These are phyloP conservation scores for Rallus crepitans DNA, from an alignment of 2,797 vertebrate genomes.

Conservation along the genomic window DNA sequence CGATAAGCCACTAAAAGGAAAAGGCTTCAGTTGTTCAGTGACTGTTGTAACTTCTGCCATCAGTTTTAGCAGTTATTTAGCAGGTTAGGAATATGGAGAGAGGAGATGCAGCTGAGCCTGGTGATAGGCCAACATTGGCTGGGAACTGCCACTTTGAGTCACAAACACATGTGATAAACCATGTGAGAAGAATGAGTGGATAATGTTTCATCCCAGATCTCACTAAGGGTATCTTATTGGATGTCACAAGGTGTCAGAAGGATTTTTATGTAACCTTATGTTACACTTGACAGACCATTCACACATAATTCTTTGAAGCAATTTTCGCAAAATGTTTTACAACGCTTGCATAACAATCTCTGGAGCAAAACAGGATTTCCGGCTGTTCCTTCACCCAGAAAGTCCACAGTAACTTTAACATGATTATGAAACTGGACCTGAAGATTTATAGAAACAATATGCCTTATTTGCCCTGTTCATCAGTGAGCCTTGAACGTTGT, in stretches of 20 bases:
- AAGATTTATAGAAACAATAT: not conserved
- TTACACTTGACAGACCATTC: not conserved
- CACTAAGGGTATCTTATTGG: not conserved
- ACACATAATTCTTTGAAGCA: not conserved
- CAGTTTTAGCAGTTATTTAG: not conserved
- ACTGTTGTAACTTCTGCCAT: not conserved
- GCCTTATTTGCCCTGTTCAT: not conserved
- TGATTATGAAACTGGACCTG: not conserved
- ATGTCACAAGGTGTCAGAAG: not conserved
- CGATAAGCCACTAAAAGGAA: not conserved
- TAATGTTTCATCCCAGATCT: not conserved
- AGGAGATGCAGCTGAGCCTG: not conserved
- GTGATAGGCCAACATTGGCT: not conserved
- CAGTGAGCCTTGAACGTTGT: not conserved
- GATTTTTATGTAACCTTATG: not conserved
- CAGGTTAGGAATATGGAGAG: not conserved
- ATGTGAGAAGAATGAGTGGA: not conserved
- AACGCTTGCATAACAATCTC: not conserved
- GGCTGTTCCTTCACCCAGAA: not conserved
- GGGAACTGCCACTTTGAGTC: not conserved
- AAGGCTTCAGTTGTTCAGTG: not conserved
- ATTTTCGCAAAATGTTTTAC: not conserved
- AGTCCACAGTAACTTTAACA: not conserved
- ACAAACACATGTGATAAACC: fast-evolving
- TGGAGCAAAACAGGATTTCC: not conserved